Base-by-base conservation (phyloP, 2,797 vertebrate genomes). In the Furcifer pardalis region DNA sequence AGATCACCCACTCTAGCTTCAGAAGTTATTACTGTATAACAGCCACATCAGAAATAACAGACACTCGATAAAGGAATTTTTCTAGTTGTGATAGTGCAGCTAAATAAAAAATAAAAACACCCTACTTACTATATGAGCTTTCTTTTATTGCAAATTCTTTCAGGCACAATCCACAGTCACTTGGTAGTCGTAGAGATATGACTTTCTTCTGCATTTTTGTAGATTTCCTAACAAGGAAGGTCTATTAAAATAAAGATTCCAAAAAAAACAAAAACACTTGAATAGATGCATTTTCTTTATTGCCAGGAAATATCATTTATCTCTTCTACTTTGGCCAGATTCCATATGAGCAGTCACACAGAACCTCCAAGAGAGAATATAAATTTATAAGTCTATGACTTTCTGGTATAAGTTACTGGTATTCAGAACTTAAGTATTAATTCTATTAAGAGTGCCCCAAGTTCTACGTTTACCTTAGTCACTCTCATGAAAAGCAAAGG, bases 211-310 rank as follows among this genome's bases (percentile, higher is more conserved):
- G 98, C 89, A 98, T 92, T 77, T 91, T 94, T 19, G 96, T 84
- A 0, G 97, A 98, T 92, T 96, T 98, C 79, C 97, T 96, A 82
- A 99, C 97, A 88, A 99, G 92, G 93, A 99, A 99, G 79, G 97
- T 97, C 98, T 99, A 92, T 91, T 1, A 49, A 44, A 78, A 85
- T 32, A 81, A n/a, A 79, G 72, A 56, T 25, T 44, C 30, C 68
- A n/a, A 87, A 88, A 71, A 88, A 62, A 89, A n/a, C 77, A 79
- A 37, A 52, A 52, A 49, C 0, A n/a, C 40, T 32, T 87, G 87
- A 49, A 92, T 21, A 79, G 17, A 56, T 66, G 71, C 75, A 56
- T 37, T 79, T 66, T 40, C 80, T 32, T 65, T 74, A 35, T 15
- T 23, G 84, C 30, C 52, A 49, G 35, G 56, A 78, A 78, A 49